Base-by-base conservation (phyloP, 2,888 invertebrate genomes). In the Nemurella pictetii region DNA sequence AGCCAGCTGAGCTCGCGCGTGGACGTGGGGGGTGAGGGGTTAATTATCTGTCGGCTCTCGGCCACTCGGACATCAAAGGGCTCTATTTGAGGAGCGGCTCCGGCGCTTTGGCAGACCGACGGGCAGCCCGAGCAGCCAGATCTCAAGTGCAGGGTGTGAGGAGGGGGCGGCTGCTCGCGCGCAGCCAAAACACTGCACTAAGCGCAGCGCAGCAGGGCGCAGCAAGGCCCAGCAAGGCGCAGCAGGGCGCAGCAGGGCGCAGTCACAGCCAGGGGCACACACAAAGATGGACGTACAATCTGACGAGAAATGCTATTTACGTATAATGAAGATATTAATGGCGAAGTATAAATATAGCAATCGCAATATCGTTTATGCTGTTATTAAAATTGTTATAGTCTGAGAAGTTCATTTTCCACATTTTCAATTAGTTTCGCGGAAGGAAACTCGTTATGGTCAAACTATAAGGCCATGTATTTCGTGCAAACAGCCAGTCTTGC, bases 51-150 rank as follows among this genome's bases (percentile, higher is more conserved):
- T 72, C 28, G 82, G 28, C 25, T 72, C 72, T 72, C 28, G 82
- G 28, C 55, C 72, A 72, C 27, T 72, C 82, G 82, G 36, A 82
- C 82, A 72, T 82, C 82, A 82, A 82, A 82, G 82, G 72, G 72
- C 28, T 26, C 27, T 72, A 29, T 82, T 81, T 82, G 82, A 82
- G 82, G 55, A 72, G 72, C 20, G 3, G 80, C 12, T 15, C 32
- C n/a, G 35, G 35, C 1, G 75, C 55, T 29, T n/a, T 29, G n/a
- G 78, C 28, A 7, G 75, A 26, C 27, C 28, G 3, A 4, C 7
- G 77, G 77, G 78, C 29, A 35, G 26, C 36, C 25, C 25, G 32
- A 36, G 26, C 36, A 32, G 29, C 26, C 26, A 32, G 20, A 29
- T 7, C 35, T 9, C n/a, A 20, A 9, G n/a, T 29, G 78, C 30